Evolutionary conservation across 1,140 invertebrate species (phyloP).

Genomic region (Medauroidea extradentata): DNA sequence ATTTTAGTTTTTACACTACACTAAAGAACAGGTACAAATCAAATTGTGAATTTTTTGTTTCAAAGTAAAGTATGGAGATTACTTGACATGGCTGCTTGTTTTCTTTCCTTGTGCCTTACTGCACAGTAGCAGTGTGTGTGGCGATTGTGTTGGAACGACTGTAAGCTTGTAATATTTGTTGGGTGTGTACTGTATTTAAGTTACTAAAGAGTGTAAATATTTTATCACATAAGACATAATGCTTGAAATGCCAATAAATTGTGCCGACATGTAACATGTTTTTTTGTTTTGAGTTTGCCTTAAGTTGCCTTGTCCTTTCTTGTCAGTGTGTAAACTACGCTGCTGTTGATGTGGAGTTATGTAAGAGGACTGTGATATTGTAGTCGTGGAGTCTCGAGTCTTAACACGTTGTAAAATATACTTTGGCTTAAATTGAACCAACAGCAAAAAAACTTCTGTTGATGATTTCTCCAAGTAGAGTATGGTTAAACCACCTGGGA

Average conservation of each 20-base stretch:
- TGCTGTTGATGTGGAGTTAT: too few relatives aligned
- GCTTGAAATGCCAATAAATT: not conserved
- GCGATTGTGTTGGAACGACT: not conserved
- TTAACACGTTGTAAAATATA: too few relatives aligned
- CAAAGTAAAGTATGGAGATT: not conserved
- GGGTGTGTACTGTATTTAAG: not conserved
- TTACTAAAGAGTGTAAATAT: not conserved
- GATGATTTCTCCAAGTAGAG: too few relatives aligned
- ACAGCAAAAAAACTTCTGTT: too few relatives aligned
- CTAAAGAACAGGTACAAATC: not conserved
- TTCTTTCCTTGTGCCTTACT: conserved; percentile 8
- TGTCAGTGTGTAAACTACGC: too few relatives aligned
- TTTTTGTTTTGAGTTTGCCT: not conserved
- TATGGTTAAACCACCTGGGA: too few relatives aligned
- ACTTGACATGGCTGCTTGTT: not conserved
- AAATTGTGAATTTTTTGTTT: not conserved
- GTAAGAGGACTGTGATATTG: too few relatives aligned
- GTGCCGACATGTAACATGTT: not conserved
- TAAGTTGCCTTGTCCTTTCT: not conserved
- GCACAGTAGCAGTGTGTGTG: not conserved
- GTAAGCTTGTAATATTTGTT: not conserved
- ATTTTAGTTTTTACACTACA: not conserved
- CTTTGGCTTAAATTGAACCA: too few relatives aligned
- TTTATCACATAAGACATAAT: not conserved
- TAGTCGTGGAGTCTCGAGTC: too few relatives aligned